Percentiles rank a stretch among this genome's conserved stretches.
These are phyloP conservation scores for Phaetusa simplex DNA, from an alignment of 2,113 vertebrate genomes.

Conservation along the genomic window DNA sequence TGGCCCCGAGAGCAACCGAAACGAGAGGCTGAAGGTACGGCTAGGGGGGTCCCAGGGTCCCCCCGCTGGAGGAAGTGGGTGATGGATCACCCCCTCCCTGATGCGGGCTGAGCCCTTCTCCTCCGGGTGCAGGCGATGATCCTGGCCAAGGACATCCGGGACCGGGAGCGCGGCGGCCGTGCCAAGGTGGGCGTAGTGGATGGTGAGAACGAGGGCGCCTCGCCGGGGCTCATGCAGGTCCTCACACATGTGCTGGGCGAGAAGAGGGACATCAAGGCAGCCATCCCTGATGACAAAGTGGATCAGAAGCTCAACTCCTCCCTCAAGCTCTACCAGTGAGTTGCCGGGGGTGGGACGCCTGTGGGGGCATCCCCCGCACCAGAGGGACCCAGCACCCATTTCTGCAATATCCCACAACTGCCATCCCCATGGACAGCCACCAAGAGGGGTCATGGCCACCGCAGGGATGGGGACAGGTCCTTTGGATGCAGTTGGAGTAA, in stretches of 20 bases:
- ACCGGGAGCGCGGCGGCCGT: constrained; percentile 84
- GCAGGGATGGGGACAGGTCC: background rate
- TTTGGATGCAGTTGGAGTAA: background rate
- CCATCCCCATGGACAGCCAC: background rate
- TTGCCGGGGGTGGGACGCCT: background rate
- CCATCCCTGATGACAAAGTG: constrained; percentile 76
- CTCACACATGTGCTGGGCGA: constrained; percentile 77
- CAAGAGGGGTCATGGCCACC: background rate
- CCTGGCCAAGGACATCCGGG: constrained; percentile 87
- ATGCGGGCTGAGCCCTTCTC: background rate
- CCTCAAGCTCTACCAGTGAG: constrained; percentile 89
- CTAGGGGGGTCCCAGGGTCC: background rate
- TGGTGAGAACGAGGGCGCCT: constrained; percentile 72
- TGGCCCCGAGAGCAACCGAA: constrained; percentile 81
- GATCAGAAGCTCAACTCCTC: constrained; percentile 73
- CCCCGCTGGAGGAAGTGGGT: background rate
- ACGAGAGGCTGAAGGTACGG: constrained; percentile 82
- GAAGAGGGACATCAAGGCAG: constrained; percentile 71
- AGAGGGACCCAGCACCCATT: background rate
- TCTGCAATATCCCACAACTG: background rate
- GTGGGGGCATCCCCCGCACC: fast-evolving
- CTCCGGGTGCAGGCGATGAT: constrained; percentile 75
- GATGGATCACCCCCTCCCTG: background rate
- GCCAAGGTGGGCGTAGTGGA: constrained; percentile 82
- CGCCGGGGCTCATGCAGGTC: constrained; percentile 77